A percentile compares a stretch with the other conserved stretches of the same genome.
phyloP scores from a whole-genome alignment of 2,113 vertebrate genomes.

The Geococcyx californianus region DNA sequence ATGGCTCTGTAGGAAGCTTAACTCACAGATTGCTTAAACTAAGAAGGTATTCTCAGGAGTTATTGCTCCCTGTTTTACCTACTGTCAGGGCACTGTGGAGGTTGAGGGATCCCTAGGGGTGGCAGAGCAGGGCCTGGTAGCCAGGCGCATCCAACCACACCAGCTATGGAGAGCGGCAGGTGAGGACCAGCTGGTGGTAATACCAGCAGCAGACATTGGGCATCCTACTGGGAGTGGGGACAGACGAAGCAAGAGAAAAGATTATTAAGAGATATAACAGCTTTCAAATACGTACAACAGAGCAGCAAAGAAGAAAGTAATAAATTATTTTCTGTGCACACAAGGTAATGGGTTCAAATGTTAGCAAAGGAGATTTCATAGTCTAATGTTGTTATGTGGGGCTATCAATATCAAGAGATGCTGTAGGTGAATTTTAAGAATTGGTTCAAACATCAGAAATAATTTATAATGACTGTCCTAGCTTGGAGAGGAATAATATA shows the following conservation, averaged over 20 bases:
- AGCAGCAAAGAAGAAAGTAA: not conserved
- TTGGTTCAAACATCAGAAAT: not conserved
- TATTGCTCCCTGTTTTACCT: not conserved
- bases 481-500: not conserved
- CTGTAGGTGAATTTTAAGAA: not conserved
- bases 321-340: not conserved
- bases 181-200: not conserved
- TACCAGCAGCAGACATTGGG: not conserved
- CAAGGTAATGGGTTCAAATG: not conserved
- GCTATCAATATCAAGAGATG: not conserved
- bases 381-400: too few species aligned
- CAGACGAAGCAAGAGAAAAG: not conserved
- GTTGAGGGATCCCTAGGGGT: rapidly evolving
- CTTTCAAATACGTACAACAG: not conserved
- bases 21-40: not conserved
- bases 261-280: not conserved
- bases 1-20: not conserved
- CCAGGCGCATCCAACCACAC: too few species aligned
- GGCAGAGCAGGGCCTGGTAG: not conserved
- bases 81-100: rapidly evolving
- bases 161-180: not conserved
- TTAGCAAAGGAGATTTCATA: not conserved
- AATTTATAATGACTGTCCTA: not conserved
- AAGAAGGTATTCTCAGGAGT: not conserved
- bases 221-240: not conserved